Conservation (phyloP, 2,888 invertebrate species). For the Coleophora deauratella region DNA sequence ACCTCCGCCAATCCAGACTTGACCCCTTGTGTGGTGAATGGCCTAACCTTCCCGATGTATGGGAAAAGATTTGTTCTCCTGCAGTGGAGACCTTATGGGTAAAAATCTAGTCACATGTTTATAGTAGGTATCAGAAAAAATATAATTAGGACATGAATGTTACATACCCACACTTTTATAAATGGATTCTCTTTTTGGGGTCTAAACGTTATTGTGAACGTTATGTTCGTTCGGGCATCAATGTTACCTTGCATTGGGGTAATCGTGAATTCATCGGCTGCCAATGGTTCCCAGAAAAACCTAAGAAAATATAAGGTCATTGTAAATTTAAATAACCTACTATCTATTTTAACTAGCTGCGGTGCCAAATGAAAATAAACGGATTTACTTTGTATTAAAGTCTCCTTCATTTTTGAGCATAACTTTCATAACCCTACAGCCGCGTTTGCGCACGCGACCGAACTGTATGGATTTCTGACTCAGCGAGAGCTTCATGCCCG, state of each 20-base stretch:
- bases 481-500: slow-evolving; percentile 53
- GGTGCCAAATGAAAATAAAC: too few relatives aligned
- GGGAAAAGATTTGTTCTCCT: too few relatives aligned
- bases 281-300: slow-evolving; percentile 63
- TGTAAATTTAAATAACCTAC: neutral
- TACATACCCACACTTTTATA: slow-evolving; percentile 61
- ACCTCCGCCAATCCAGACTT: too few relatives aligned
- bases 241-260: slow-evolving; percentile 76
- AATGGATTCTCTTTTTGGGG: slow-evolving; percentile 66
- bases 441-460: slow-evolving; percentile 56
- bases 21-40: too few relatives aligned
- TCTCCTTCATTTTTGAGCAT: slow-evolving; percentile 61
- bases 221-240: slow-evolving; percentile 76
- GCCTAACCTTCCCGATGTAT: too few relatives aligned
- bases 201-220: slow-evolving; percentile 76
- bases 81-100: too few relatives aligned
- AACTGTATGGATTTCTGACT: slow-evolving; percentile 62
- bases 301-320: slow-evolving; percentile 21
- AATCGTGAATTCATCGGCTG: slow-evolving; percentile 72
- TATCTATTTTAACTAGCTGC: neutral
- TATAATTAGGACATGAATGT: too few relatives aligned
- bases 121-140: too few relatives aligned
- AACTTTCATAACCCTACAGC: slow-evolving; percentile 56
- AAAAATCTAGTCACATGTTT: too few relatives aligned
- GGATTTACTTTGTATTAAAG: slow-evolving; percentile 49